These are phyloP conservation scores for Triplophysa yarkandensis DNA, from an alignment of 2,797 vertebrate species.

Conservation along the genomic window DNA sequence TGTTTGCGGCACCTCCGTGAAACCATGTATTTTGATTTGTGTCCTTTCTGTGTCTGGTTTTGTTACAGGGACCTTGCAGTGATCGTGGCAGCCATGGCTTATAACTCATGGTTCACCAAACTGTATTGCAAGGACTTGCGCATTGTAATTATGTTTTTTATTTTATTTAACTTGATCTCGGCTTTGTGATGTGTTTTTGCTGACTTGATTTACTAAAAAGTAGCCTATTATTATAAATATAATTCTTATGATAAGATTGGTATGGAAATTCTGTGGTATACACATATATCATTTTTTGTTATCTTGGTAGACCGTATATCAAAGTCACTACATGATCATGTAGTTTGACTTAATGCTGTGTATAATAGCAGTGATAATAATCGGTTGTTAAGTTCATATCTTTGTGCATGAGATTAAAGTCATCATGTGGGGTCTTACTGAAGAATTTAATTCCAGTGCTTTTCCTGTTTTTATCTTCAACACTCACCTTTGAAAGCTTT, in stretches of 20 bases:
- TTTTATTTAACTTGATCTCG: conserved; percentile 4
- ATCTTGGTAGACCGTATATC: not conserved
- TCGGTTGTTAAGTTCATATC: not conserved
- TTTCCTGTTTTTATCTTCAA: not conserved
- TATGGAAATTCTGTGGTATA: not conserved
- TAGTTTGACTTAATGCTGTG: not conserved
- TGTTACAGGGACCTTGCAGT: conserved; percentile 85
- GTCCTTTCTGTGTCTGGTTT: conserved; percentile 37
- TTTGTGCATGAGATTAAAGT: conserved; percentile 18
- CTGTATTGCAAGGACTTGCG: conserved; percentile 89
- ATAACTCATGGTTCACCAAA: conserved; percentile 93
- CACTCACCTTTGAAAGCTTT: not conserved
- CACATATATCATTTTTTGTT: not conserved
- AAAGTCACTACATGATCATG: not conserved
- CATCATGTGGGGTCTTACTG: not conserved
- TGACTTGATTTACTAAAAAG: not conserved
- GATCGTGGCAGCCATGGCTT: conserved; percentile 88
- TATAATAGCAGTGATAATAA: not conserved
- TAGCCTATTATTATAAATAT: not conserved
- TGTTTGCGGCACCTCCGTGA: conserved; percentile 44
- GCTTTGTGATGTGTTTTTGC: conserved; percentile 1
- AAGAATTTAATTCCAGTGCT: not conserved
- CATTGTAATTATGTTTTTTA: conserved; percentile 76
- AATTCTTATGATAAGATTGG: not conserved
- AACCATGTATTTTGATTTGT: conserved; percentile 17